These are phyloP conservation scores for Chalcis sispes DNA, from an alignment of 2,888 invertebrate genomes.

Conservation along the genomic window DNA sequence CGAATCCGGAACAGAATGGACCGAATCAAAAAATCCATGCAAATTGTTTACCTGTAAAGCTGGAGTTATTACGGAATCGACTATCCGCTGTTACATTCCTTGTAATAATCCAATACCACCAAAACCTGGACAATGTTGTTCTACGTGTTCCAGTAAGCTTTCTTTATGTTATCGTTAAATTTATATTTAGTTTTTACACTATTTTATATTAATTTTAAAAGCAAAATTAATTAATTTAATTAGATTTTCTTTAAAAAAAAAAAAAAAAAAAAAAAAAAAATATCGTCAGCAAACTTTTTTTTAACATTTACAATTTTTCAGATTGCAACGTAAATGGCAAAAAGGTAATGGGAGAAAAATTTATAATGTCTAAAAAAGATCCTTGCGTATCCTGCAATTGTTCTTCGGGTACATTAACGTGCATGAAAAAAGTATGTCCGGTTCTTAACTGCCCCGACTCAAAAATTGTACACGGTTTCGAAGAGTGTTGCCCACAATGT, in stretches of 20 bases:
- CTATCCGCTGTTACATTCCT: constrained; percentile 88
- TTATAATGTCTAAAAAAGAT: constrained; percentile 87
- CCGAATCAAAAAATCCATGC: constrained; percentile 83
- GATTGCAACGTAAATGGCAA: constrained; percentile 91
- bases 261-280: background rate
- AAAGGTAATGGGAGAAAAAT: constrained; percentile 85
- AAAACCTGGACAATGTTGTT: constrained; percentile 89
- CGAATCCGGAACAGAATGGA: constrained; percentile 89
- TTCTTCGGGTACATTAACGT: constrained; percentile 81
- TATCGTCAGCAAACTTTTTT: background rate
- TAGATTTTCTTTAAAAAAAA: background rate
- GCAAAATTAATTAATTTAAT: background rate
- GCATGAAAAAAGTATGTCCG: constrained; percentile 91
- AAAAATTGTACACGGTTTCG: constrained; percentile 83
- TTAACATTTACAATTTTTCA: constrained; percentile 71
- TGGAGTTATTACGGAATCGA: constrained; percentile 89
- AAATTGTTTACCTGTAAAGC: constrained; percentile 86
- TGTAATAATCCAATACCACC: constrained; percentile 86
- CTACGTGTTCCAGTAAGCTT: constrained; percentile 81
- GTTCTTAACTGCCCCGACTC: constrained; percentile 88
- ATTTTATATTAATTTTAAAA: background rate
- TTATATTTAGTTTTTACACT: background rate
- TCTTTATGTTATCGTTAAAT: background rate
- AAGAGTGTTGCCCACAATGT: constrained; percentile 87
- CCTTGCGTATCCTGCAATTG: constrained; percentile 91